Evolutionary conservation across 92 coral and sea anemone genomes (phyloP), one percentile per base, ranked within the genome.

Genomic region (Galaxea fascicularis): DNA sequence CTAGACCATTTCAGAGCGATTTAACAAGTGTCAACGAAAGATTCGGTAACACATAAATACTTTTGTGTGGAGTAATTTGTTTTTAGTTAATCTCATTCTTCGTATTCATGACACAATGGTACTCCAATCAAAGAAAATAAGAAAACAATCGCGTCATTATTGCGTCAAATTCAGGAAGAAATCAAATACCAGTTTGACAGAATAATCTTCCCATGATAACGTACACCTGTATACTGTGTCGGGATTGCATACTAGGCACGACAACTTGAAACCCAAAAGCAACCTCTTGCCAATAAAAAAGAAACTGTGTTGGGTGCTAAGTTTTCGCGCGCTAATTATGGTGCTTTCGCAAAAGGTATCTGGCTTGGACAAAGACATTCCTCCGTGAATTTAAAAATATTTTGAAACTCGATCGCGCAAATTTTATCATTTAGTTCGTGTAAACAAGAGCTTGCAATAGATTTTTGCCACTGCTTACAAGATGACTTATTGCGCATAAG

Each of bases 381-480:
- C 84, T 52, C 20, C 13, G 28, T 10, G 44, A 49, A 45, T 35
- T 67, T 57, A 17, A n/a, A 51, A 79, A 79, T 79, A 79, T 57
- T 70, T 70, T 82, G 86, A 70, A 82, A 82, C 71, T 25, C 46
- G 86, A 81, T 81, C 78, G 26, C 30, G 47, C 68, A 71, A 70
- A 39, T 57, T 58, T 71, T 71, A 44, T 31, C 35, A 54, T 71
- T 69, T 71, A 71, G 69, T 71, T 21, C 27, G 70, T 71, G 26
- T 30, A 82, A 53, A 80, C 85, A 80, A 80, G 78, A 54, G 78
- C 59, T 29, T 70, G 70, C 71, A 58, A 82, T 71, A 82, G 78
- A 71, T 66, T 69, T 49, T n/a, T 57, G 14, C 39, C 22, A 78
- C 28, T 30, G 75, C 75, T 66, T 79, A 79, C 76, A 68, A 66